These are phyloP conservation scores for Austrofundulus limnaeus DNA, from an alignment of 2,113 vertebrate species.

Conservation along the genomic window DNA sequence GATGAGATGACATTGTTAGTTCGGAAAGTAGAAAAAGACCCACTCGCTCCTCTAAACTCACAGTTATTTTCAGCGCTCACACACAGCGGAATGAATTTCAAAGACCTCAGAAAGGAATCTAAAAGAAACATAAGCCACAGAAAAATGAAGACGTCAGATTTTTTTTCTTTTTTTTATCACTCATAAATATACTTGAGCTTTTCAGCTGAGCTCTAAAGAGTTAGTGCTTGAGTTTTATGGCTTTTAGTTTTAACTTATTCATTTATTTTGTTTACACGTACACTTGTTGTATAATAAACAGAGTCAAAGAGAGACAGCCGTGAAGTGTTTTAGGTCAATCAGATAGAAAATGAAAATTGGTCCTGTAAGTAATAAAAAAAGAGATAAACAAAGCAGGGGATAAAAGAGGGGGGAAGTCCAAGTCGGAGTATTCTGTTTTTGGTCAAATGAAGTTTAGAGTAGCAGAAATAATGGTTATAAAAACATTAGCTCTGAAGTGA, in stretches of 20 bases:
- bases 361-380: constrained; percentile 32
- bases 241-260: constrained; percentile 80
- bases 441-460: constrained; percentile 39
- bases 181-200: constrained; percentile 71
- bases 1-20: constrained; percentile 63
- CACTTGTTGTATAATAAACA: constrained; percentile 70
- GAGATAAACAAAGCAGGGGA: constrained; percentile 35
- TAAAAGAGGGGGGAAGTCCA: constrained; percentile 60
- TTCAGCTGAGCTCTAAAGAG: constrained; percentile 79
- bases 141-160: constrained; percentile 62
- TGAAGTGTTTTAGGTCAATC: constrained; percentile 64
- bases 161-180: constrained; percentile 41
- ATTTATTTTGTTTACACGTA: constrained; percentile 73
- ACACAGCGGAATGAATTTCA: constrained; percentile 63
- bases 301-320: constrained; percentile 70
- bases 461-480: neutral
- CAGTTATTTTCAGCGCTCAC: constrained; percentile 66
- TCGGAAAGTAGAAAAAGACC: constrained; percentile 74
- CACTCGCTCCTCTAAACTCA: constrained; percentile 68
- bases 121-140: constrained; percentile 66
- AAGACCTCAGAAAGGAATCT: constrained; percentile 70
- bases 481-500: too few species aligned
- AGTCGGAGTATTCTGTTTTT: constrained; percentile 60
- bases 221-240: constrained; percentile 84
- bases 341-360: constrained; percentile 53